Base-by-base conservation (phyloP, 1,140 invertebrate genomes). In the Agraylea sexmaculata region DNA sequence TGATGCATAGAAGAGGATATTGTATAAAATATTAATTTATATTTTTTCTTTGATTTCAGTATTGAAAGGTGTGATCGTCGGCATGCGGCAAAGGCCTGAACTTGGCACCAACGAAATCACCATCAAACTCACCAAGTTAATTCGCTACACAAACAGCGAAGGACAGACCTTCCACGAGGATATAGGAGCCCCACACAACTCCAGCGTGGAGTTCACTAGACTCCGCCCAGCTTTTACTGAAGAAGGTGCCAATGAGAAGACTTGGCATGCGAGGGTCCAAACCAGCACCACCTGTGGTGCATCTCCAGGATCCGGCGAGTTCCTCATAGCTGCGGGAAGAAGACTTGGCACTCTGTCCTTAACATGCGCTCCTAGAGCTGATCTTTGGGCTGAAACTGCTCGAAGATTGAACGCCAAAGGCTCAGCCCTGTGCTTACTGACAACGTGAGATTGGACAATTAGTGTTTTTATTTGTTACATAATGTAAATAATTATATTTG, bases 271-370 rank as follows among this genome's bases (percentile, higher is more conserved):
- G 21, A 64, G 58, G 52, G 53, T 78, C 2, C 67, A 76, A 27
- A 71, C 83, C 21, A 67, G 76, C 0, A 64, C 72, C 8, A 67
- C 70, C 35, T 87, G 84, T 54, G 78, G 77, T 5, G 78, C 80
- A 12, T 60, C 68, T 20, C 70, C 75, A 18, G 83, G 83, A 5
- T 61, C 68, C 5, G 83, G 83, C 0, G 77, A 84, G 59, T 86
- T 86, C 64, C 68, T 87, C 21, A 77, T 87, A 56, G 82, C 86
- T 70, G 84, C 82, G 10, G 67, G 77, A 38, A 65, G 78, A 40
- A 69, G 77, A 45, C 66, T 88, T 7, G 82, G 80, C 2, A 69
- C 78, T 22, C 62, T 80, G n/a, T 64, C 72, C 2, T 56, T 87
- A 12, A 69, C 71, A 1, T 87, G 85, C 51, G 80, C 83, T 0